A percentile compares a stretch with the other conserved stretches of the same genome.
Evolutionary conservation across 2,888 invertebrate genomes (phyloP).

Genomic region (Frankliniella fusca): DNA sequence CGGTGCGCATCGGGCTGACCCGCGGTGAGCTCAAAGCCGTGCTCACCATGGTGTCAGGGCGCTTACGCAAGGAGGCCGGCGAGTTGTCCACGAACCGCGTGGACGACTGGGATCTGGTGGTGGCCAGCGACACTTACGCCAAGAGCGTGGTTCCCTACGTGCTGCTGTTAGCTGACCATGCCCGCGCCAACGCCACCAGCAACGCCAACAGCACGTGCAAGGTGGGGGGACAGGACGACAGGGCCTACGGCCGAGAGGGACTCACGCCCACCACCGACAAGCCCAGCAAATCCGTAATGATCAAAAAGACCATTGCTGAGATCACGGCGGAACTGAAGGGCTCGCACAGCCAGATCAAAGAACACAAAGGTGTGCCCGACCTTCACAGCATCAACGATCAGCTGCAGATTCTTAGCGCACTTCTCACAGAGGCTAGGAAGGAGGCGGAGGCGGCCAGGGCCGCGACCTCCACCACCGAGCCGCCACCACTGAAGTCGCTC

Average conservation of each 20-base stretch:
- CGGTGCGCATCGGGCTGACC: slow-evolving; percentile 1
- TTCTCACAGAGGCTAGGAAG: slow-evolving; percentile 29
- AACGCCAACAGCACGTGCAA: background rate
- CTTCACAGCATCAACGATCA: slow-evolving; percentile 31
- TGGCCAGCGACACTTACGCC: background rate
- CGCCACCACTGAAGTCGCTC: slow-evolving; percentile 35
- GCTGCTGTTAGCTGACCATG: background rate
- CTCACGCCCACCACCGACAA: background rate
- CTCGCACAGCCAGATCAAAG: slow-evolving; percentile 20
- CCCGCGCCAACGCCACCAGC: background rate
- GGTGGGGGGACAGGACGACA: background rate
- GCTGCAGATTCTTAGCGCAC: slow-evolving; percentile 35
- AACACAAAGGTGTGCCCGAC: slow-evolving; percentile 28
- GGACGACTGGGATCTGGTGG: background rate
- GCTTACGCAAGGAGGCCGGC: background rate
- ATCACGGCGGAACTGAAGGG: background rate
- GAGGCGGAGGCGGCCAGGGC: slow-evolving; percentile 41
- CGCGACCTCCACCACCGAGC: slow-evolving; percentile 43
- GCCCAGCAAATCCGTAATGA: background rate
- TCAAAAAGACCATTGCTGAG: background rate
- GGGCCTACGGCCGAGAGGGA: background rate
- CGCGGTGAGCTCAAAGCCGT: background rate
- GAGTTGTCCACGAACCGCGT: background rate
- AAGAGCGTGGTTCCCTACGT: background rate
- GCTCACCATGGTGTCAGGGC: background rate